phyloP scores from a whole-genome alignment of 2,888 invertebrate species.

The Torymus aiolomorphi region DNA sequence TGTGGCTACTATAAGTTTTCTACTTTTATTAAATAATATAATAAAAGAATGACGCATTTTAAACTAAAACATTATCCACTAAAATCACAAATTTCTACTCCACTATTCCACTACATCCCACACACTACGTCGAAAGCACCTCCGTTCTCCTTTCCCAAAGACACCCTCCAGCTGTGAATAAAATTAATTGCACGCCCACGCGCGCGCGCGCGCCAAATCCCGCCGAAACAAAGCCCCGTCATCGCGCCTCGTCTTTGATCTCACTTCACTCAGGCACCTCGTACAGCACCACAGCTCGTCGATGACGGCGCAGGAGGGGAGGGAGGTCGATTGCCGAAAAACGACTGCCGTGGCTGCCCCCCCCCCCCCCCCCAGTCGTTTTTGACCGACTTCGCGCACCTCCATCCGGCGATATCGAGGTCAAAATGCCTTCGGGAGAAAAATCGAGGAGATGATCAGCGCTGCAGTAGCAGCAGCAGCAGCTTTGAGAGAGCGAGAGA shows the following conservation, averaged over 20 bases:
- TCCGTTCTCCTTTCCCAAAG: neutral
- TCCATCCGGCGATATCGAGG: conserved; percentile 36
- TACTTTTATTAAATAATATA: too few species aligned
- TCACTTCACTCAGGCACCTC: neutral
- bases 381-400: conserved; percentile 29
- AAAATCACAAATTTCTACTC: too few species aligned
- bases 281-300: neutral
- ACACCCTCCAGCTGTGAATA: neutral
- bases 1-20: too few species aligned
- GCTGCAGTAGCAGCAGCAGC: neutral
- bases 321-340: neutral
- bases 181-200: conserved; percentile 11
- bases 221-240: neutral
- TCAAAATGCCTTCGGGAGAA: conserved; percentile 49
- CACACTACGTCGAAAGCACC: neutral
- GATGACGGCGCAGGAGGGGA: conserved; percentile 7
- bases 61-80: too few species aligned
- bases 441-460: conserved; percentile 46
- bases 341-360: neutral
- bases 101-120: too few species aligned
- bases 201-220: conserved; percentile 6
- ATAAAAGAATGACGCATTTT: too few species aligned
- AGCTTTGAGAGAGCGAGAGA: neutral
- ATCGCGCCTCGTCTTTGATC: conserved; percentile 8
- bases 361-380: conserved; percentile 17